phyloP scores from a whole-genome alignment of 2,888 invertebrate species.

The Liodrosophila aerea region DNA sequence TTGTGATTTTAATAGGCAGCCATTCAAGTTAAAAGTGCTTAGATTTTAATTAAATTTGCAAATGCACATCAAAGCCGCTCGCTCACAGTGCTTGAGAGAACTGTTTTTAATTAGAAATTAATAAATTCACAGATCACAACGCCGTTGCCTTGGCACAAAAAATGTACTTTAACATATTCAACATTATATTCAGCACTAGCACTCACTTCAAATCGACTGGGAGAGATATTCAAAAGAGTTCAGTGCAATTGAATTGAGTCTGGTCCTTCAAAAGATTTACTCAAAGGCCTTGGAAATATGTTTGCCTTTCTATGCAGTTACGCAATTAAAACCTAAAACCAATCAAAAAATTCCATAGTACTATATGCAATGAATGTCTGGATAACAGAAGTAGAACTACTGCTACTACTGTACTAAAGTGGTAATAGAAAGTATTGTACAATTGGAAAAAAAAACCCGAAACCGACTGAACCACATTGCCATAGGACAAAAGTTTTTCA shows the following conservation, averaged over 20 bases:
- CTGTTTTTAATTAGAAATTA: slow-evolving; percentile 39
- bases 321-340: slow-evolving; percentile 71
- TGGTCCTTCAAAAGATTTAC: slow-evolving; percentile 43
- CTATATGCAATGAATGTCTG: slow-evolving; percentile 39
- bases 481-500: slow-evolving; percentile 41
- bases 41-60: slow-evolving; percentile 65
- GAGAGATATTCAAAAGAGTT: slow-evolving; percentile 16
- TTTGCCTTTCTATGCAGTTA: slow-evolving; percentile 22
- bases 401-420: slow-evolving; percentile 10
- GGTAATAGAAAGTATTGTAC: slow-evolving; percentile 53
- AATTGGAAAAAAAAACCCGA: slow-evolving; percentile 50
- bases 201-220: slow-evolving; percentile 32
- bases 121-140: slow-evolving; percentile 3
- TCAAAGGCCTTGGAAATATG: slow-evolving; percentile 41
- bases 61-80: slow-evolving; percentile 60
- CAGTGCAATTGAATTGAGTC: slow-evolving; percentile 37
- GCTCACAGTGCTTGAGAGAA: slow-evolving; percentile 1
- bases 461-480: slow-evolving; percentile 34
- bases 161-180: slow-evolving; percentile 8
- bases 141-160: slow-evolving; percentile 2
- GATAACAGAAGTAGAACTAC: slow-evolving; percentile 53
- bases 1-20: slow-evolving; percentile 58
- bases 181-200: not conserved
- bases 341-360: slow-evolving; percentile 72
- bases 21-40: slow-evolving; percentile 69